These are phyloP conservation scores for Chelonoidis abingdonii DNA, from an alignment of 2,113 vertebrate species.

Conservation along the genomic window DNA sequence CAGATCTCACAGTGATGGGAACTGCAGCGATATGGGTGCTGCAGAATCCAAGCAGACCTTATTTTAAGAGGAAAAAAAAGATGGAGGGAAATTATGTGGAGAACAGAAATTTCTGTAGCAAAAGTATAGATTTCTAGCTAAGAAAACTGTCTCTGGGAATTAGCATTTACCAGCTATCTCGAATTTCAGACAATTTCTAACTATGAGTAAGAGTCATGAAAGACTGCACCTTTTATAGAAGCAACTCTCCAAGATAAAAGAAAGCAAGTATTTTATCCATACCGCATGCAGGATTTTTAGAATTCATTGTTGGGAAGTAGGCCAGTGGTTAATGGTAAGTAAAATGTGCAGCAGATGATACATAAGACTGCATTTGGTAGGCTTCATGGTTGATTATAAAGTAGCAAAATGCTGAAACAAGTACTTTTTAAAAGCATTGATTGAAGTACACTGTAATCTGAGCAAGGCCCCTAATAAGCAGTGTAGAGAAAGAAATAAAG, in stretches of 20 bases:
- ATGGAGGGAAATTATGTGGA: neutral
- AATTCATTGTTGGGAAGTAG: neutral
- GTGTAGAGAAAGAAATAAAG: neutral
- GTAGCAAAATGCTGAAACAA: neutral
- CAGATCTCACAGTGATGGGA: rapidly evolving
- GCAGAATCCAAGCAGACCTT: rapidly evolving
- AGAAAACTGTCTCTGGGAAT: slow-evolving; percentile 2
- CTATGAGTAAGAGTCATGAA: neutral
- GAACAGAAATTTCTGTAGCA: neutral
- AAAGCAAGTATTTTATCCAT: neutral
- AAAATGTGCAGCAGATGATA: neutral
- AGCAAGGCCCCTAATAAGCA: neutral
- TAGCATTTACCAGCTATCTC: neutral
- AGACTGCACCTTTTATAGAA: neutral
- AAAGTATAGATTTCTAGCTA: neutral
- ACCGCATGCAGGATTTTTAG: neutral
- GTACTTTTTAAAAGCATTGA: neutral
- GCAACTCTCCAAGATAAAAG: neutral
- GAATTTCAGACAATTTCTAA: slow-evolving; percentile 9
- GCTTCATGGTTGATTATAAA: neutral
- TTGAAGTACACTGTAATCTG: neutral
- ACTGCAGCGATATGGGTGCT: neutral
- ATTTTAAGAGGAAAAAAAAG: neutral
- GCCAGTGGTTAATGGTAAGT: neutral
- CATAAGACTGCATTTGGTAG: neutral